phyloP scores from a whole-genome alignment of 1,140 invertebrate genomes.

The Drosophila bocqueti region DNA sequence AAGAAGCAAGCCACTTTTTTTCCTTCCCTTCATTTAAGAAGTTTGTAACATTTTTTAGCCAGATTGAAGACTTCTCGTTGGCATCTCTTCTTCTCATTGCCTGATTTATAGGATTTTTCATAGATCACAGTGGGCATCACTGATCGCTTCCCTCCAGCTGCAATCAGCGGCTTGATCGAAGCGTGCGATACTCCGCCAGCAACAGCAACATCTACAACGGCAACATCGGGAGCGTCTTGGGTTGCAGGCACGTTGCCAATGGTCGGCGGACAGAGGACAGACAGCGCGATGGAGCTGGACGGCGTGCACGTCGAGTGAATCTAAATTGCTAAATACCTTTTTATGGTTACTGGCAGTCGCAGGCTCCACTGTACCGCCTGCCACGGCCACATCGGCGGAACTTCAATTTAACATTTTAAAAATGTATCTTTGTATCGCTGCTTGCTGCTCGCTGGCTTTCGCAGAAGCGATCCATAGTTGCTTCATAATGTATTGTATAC shows the following conservation, averaged over 20 bases:
- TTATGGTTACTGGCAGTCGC: slow-evolving; percentile 70
- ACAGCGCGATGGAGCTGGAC: slow-evolving; percentile 11
- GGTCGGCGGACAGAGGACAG: slow-evolving; percentile 17
- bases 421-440: slow-evolving; percentile 80
- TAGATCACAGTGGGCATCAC: slow-evolving; percentile 41
- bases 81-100: background rate
- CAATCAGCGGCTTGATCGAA: slow-evolving; percentile 74
- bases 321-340: slow-evolving; percentile 84
- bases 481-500: slow-evolving; percentile 74
- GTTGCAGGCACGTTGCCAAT: slow-evolving; percentile 57
- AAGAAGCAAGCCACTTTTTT: background rate
- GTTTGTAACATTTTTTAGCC: background rate
- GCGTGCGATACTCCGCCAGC: slow-evolving; percentile 69
- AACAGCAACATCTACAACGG: slow-evolving; percentile 20
- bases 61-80: background rate
- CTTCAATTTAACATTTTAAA: slow-evolving; percentile 82
- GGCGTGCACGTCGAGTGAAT: slow-evolving; percentile 78
- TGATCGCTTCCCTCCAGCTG: slow-evolving; percentile 65
- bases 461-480: slow-evolving; percentile 69
- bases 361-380: slow-evolving; percentile 31
- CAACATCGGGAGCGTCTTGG: slow-evolving; percentile 37
- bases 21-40: no score
- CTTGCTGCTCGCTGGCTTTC: slow-evolving; percentile 54
- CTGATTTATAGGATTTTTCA: slow-evolving; percentile 13
- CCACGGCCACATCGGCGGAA: slow-evolving; percentile 20